A percentile compares a stretch with the other conserved stretches of the same genome.
Evolutionary conservation across 1,140 invertebrate genomes (phyloP).

Genomic region (Alviniconcha marisindica): DNA sequence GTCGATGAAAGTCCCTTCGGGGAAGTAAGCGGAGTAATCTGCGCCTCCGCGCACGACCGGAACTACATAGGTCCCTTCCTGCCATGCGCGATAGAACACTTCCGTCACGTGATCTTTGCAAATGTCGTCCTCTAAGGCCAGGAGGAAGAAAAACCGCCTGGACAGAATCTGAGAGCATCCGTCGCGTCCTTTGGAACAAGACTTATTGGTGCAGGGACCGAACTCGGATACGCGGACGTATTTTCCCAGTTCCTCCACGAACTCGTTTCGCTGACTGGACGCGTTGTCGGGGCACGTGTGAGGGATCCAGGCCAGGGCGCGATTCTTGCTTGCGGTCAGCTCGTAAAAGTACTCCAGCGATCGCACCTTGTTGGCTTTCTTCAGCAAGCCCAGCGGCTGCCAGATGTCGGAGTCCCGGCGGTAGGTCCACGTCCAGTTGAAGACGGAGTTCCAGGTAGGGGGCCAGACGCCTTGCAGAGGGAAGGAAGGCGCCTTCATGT

Average conservation of each 20-base stretch:
- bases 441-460: constrained; percentile 58
- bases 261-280: constrained; percentile 78
- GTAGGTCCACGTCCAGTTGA: constrained; percentile 89
- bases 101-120: constrained; percentile 87
- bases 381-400: constrained; percentile 31
- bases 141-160: constrained; percentile 68
- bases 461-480: background rate
- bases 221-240: constrained; percentile 81
- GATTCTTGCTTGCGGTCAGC: background rate
- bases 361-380: background rate
- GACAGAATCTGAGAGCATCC: constrained; percentile 34
- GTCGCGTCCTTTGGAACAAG: constrained; percentile 16
- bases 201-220: constrained; percentile 78
- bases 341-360: background rate
- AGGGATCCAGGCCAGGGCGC: background rate
- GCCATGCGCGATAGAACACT: constrained; percentile 83
- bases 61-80: constrained; percentile 76
- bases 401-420: constrained; percentile 78
- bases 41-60: constrained; percentile 83
- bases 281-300: constrained; percentile 13
- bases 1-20: constrained; percentile 82
- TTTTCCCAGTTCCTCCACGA: constrained; percentile 77
- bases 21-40: constrained; percentile 80
- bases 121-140: constrained; percentile 80
- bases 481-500: background rate